Conservation (phyloP, 2,888 invertebrate species). For the Lottia scabra region DNA sequence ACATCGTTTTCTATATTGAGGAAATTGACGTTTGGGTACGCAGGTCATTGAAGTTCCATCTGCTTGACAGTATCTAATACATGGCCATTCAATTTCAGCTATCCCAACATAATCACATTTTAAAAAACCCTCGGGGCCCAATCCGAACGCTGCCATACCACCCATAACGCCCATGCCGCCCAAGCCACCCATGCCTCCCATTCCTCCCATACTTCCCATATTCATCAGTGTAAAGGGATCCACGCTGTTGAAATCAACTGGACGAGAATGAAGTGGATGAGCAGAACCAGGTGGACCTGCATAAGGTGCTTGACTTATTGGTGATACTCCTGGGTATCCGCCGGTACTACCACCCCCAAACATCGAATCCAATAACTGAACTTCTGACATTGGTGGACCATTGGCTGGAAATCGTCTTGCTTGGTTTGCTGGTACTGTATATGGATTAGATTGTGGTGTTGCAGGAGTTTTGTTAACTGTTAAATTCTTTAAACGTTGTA, state of each 20-base stretch:
- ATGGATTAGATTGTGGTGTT: not conserved
- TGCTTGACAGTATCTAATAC: not conserved
- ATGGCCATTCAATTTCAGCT: not conserved
- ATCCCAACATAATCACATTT: not conserved
- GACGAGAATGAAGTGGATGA: not conserved
- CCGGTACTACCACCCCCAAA: not conserved
- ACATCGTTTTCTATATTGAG: not conserved
- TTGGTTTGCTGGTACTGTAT: not conserved
- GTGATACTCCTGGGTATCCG: not conserved
- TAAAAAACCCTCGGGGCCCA: not conserved
- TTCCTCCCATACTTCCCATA: conserved; percentile 5
- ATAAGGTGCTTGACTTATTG: not conserved
- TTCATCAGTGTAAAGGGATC: not conserved
- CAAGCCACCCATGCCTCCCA: conserved; percentile 10
- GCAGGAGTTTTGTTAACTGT: not conserved
- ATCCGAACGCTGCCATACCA: not conserved
- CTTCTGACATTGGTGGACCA: not conserved
- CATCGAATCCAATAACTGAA: not conserved
- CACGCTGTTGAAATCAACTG: not conserved
- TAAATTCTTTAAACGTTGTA: not conserved
- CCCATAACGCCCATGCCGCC: conserved; percentile 9
- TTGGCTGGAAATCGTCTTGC: not conserved
- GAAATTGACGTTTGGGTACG: not conserved
- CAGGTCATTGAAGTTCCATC: not conserved
- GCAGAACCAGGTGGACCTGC: not conserved